Base-by-base conservation (phyloP, 2,888 invertebrate species). In the Harpalus rubripes region DNA sequence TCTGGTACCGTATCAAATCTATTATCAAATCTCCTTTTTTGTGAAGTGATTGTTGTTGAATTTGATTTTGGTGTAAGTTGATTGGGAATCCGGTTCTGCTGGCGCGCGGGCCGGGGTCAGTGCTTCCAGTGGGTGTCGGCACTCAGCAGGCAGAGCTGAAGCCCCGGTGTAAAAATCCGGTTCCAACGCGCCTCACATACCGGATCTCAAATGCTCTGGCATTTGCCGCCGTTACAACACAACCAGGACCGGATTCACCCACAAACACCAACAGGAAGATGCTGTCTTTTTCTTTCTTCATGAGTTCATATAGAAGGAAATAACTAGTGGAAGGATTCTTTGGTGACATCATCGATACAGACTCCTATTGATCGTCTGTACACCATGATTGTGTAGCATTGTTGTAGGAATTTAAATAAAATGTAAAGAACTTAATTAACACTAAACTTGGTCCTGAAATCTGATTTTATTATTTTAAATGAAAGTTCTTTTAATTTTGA, bases 61-160 rank as follows among this genome's bases (percentile, higher is more conserved):
- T 68, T 44, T 12, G 74, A 52, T 32, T 80, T 80, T 80, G 32
- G 61, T 80, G 39, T 80, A 65, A 81, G 44, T 81, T 65, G 16
- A 41, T 59, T 10, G 12, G 4, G 22, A 72, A 44, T 58, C 76
- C 78, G 78, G 78, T 78, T 78, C 58, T 78, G 78, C 0, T 12
- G 10, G 58, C 7, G 59, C 12, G 26, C 65, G 41, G 61, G 52
- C 78, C 58, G 84, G 78, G 84, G 84, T 84, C 84, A 84, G 63
- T 84, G 84, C 65, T 84, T 84, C 84, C 78, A 78, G 78, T 84
- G 76, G 84, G 84, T 78, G 78, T 76, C 52, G 58, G 74, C 41
- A 18, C 15, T 44, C 44, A 10, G 44, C 44, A 41, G 41, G 39
- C 26, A 39, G 78, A 44, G 44, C 15, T 58, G 39, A 15, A 58